Conservation (phyloP, 2,888 invertebrate species). For the Lamellibrachia columna region DNA sequence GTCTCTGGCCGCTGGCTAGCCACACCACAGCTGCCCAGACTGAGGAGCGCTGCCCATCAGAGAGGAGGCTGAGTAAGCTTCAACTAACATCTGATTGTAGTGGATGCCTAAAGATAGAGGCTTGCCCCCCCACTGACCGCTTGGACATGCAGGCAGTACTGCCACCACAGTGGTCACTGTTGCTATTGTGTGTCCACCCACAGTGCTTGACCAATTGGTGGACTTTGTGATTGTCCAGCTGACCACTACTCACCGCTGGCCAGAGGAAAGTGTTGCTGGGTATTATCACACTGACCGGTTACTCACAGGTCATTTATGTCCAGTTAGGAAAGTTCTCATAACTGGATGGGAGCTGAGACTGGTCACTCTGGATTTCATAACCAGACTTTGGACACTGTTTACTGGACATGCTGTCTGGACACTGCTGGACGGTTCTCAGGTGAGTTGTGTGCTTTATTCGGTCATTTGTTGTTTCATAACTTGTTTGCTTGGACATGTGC, state of each 20-base stretch:
- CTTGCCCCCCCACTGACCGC: neutral
- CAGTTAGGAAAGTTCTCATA: constrained; percentile 10
- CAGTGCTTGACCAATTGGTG: constrained; percentile 12
- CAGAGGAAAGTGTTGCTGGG: neutral
- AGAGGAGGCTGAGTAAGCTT: neutral
- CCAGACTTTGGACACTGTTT: neutral
- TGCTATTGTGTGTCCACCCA: constrained; percentile 16
- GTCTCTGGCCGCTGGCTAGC: neutral
- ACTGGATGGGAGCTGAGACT: neutral
- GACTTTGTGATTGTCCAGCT: constrained; percentile 16
- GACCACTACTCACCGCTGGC: neutral
- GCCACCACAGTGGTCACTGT: neutral
- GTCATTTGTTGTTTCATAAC: neutral
- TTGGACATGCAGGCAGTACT: neutral
- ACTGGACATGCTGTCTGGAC: constrained; percentile 8
- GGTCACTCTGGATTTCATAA: neutral
- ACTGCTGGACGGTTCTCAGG: neutral
- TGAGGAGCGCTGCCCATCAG: neutral
- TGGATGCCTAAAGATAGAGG: neutral
- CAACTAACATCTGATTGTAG: neutral
- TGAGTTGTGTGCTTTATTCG: neutral
- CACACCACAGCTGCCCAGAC: neutral
- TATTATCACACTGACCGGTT: neutral
- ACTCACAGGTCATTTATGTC: neutral
- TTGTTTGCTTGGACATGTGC: neutral